Evolutionary conservation across 2,113 vertebrate species (phyloP).

Genomic region (Hyaena hyaena): DNA sequence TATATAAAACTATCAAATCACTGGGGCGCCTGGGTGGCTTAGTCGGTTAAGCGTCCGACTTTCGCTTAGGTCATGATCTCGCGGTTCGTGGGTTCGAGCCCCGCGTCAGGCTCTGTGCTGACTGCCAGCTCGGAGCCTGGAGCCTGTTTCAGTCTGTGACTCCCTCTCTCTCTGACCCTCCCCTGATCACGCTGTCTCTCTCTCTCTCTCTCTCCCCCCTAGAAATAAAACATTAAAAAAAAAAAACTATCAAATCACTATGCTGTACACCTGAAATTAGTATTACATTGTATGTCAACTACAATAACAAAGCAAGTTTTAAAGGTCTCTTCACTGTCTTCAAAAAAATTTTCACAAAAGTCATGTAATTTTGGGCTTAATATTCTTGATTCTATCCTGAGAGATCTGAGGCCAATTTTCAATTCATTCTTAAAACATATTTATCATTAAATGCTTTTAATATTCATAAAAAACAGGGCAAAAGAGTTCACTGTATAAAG

Average conservation of each 20-base stretch:
- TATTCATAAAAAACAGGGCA: not conserved
- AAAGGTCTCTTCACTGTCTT: not conserved
- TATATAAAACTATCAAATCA: not conserved
- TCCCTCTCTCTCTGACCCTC: too few relatives aligned
- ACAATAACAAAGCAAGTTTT: not conserved
- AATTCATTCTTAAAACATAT: slow-evolving; percentile 51
- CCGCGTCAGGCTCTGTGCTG: too few relatives aligned
- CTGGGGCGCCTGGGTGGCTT: not conserved
- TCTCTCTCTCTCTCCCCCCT: too few relatives aligned
- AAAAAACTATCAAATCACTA: not conserved
- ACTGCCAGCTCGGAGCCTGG: too few relatives aligned
- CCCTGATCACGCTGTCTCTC: too few relatives aligned
- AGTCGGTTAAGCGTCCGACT: too few relatives aligned
- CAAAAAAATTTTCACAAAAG: slow-evolving; percentile 56
- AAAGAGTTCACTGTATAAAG: slow-evolving; percentile 2
- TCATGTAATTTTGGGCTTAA: not conserved
- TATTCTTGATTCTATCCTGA: not conserved
- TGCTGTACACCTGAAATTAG: not conserved
- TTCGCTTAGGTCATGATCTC: too few relatives aligned
- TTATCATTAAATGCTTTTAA: slow-evolving; percentile 50
- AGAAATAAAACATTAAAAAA: too few relatives aligned
- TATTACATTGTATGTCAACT: not conserved
- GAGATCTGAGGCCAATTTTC: not conserved
- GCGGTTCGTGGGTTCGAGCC: too few relatives aligned
- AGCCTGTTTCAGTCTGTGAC: too few relatives aligned